Evolutionary conservation across 1,140 invertebrate species (phyloP), one percentile per base, ranked within the genome.

Genomic region (Ctenoplectra terminalis): DNA sequence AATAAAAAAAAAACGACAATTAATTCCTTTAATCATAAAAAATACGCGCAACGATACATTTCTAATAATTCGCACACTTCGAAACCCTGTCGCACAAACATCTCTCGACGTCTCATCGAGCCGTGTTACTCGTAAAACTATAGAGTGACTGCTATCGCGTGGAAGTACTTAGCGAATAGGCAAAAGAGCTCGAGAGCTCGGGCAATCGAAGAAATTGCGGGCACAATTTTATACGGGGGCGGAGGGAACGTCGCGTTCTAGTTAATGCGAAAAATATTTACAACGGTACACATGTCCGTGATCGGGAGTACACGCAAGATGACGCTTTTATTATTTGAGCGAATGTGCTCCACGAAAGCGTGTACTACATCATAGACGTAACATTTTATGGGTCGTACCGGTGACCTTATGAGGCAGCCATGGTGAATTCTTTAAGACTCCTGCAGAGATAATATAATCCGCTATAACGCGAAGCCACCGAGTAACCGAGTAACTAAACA

Each of bases 361-460:
- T 83, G 75, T 43, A 54, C 80, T 70, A 79, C 86, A 75, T 87
- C 84, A 76, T 86, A 87, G 86, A 84, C 52, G 78, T 75, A 80
- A 87, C 79, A 15, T 87, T 87, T 87, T 85, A 88, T 80, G 83
- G 75, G 66, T 73, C 78, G 83, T 85, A 70, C 66, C 50, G 60
- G 78, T 87, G 86, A 88, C 79, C 86, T 88, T 85, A 88, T 46
- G 81, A 85, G 71, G 34, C 52, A 40, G 72, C 54, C 52, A 70
- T 74, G 78, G 61, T 82, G 79, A 85, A 85, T 82, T 82, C 67
- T 58, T 77, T 40, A 67, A 78, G 78, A 46, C 43, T 61, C 63
- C 52, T 26, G 58, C 72, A 66, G 69, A 82, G 79, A 87, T 71
- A 87, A 87, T 87, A 87, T 82, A 87, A 87, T 88, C 79, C 83